Evolutionary conservation across 2,797 vertebrate species (phyloP), one percentile per base, ranked within the genome.

Genomic region (Columba guinea): DNA sequence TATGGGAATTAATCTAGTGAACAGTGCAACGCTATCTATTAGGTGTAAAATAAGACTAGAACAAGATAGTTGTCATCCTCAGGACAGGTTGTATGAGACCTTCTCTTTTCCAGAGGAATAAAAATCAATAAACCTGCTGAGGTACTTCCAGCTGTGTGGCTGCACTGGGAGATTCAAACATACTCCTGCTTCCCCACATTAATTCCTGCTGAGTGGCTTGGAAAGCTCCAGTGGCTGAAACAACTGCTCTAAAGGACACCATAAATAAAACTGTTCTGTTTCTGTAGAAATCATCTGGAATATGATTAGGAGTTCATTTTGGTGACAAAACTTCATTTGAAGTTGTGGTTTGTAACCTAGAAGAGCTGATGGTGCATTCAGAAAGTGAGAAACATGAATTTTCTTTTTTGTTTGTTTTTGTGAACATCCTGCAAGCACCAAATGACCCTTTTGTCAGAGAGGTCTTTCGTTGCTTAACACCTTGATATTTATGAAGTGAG

Each of bases 311-410:
- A 91, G 65, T 52, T 86, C 58, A 92, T 87, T 97, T 94, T 94
- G 60, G 84, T 93, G 81, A 81, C 73, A 91, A 94, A 97, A 84
- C 60, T 91, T 73, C 28, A 84, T 96, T 94, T 93, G 95, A 94
- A 90, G 46, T 65, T 78, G 22, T 81, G 80, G 84, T 96, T 97
- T 85, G 62, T 91, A 92, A 93, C 5, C 3, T 39, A 90, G 34
- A 94, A 94, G 91, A 77, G 39, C 51, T 84, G 81, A 95, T 56
- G 32, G n/a, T 63, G 60, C 86, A 67, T 88, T 85, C 86, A 93
- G 88, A 64, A 95, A 67, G 6, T 19, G 68, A 56, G 52, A 82
- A 71, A 59, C 77, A 87, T 93, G 74, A 87, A 74, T 95, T 95
- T 94, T 20, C 2, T 32, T 28, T 19, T 49, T 11, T n/a, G 27